A percentile compares a stretch with the other conserved stretches of the same genome.
These are phyloP conservation scores for Siderastrea radians DNA, from an alignment of 92 coral and sea anemone genomes.

Conservation along the genomic window DNA sequence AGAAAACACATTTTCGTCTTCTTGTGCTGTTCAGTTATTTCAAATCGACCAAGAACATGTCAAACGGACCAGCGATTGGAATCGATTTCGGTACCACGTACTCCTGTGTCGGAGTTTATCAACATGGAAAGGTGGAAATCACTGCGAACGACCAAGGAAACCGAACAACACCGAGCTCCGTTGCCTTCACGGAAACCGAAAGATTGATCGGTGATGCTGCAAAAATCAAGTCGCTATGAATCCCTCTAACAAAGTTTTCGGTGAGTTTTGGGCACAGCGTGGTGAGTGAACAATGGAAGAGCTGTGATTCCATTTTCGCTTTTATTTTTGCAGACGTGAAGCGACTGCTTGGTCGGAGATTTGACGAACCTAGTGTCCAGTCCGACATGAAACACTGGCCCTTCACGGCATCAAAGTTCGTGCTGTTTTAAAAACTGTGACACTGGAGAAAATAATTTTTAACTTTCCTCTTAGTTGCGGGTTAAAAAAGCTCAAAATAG, in stretches of 20 bases:
- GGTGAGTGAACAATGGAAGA: background rate
- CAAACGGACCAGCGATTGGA: conserved; percentile 95
- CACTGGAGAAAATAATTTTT: background rate
- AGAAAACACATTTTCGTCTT: background rate
- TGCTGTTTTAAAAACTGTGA: background rate
- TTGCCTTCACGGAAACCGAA: conserved; percentile 95
- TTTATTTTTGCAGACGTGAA: conserved; percentile 86
- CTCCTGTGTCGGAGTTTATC: conserved; percentile 98
- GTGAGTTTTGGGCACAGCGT: conserved; percentile 46
- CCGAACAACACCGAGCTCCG: conserved; percentile 98
- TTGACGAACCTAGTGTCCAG: conserved; percentile 79
- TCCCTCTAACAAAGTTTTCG: conserved; percentile 90
- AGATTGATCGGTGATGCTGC: conserved; percentile 97
- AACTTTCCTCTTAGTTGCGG: background rate
- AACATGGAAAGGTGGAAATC: conserved; percentile 98
- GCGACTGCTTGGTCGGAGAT: conserved; percentile 94
- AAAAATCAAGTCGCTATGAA: conserved; percentile 99
- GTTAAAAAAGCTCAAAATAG: too few species aligned
- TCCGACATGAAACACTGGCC: conserved; percentile 96
- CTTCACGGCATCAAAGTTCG: conserved; percentile 67
- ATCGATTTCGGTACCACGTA: conserved; percentile 99
- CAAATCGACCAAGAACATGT: conserved; percentile 59
- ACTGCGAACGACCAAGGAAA: conserved; percentile 99
- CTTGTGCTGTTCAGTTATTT: background rate
- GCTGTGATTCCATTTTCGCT: background rate